A percentile compares a stretch with the other conserved stretches of the same genome.
phyloP scores from a whole-genome alignment of 1,140 invertebrate species.

The Amyelois transitella region DNA sequence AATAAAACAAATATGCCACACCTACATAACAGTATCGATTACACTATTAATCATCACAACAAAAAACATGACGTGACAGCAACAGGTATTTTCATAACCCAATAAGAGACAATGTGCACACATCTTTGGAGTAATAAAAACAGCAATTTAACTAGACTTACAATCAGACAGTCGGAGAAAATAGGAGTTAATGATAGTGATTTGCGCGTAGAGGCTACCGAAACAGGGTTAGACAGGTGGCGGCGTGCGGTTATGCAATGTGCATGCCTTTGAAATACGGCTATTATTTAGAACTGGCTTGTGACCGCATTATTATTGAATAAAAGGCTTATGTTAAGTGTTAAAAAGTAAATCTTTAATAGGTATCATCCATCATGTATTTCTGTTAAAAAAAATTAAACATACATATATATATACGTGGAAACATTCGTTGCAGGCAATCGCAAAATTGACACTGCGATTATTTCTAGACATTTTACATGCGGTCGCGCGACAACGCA shows the following conservation, averaged over 20 bases:
- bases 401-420: no score
- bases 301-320: background rate
- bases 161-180: conserved; percentile 22
- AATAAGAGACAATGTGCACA: background rate
- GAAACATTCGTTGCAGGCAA: background rate
- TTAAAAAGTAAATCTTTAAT: no score
- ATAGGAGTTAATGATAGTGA: conserved; percentile 34
- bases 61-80: background rate
- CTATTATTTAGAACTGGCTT: background rate
- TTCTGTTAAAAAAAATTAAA: no score
- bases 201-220: conserved; percentile 19
- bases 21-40: background rate
- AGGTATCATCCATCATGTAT: no score
- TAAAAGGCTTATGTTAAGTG: no score
- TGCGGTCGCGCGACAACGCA: background rate
- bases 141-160: conserved; percentile 2
- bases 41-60: background rate
- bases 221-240: conserved; percentile 9
- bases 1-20: background rate
- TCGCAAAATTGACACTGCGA: background rate
- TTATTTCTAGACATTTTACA: background rate
- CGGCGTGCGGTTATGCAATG: background rate
- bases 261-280: background rate
- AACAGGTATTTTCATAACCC: background rate
- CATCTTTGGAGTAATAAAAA: background rate